Percentiles rank a stretch among this genome's conserved stretches.
Evolutionary conservation across 2,113 vertebrate species (phyloP).

Genomic region (Corythornis vintsioides): DNA sequence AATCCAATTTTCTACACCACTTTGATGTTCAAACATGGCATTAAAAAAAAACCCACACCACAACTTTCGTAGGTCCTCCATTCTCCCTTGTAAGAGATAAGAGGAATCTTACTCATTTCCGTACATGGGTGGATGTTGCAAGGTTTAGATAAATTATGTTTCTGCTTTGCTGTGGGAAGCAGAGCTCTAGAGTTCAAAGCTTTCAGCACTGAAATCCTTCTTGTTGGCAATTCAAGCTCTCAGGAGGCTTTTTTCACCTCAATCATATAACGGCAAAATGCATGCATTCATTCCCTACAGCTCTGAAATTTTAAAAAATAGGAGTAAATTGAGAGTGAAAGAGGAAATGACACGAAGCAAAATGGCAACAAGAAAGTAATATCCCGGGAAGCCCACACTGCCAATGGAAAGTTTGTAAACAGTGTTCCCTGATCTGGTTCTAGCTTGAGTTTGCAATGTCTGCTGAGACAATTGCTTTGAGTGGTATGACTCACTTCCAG

Average conservation of each 20-base stretch:
- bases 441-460: neutral
- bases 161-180: constrained; percentile 23
- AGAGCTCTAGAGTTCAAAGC: constrained; percentile 46
- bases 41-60: neutral
- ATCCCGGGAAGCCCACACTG: neutral
- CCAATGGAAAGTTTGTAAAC: neutral
- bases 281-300: neutral
- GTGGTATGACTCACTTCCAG: neutral
- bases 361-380: constrained; percentile 25
- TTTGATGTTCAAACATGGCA: neutral
- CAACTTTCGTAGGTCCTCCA: neutral
- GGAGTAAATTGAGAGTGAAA: constrained; percentile 25
- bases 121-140: neutral
- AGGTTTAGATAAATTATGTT: constrained; percentile 14
- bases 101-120: neutral
- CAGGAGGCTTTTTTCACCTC: constrained; percentile 30
- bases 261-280: neutral
- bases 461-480: neutral
- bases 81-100: neutral
- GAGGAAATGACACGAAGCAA: constrained; percentile 17
- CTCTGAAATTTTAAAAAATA: constrained; percentile 10
- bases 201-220: constrained; percentile 50
- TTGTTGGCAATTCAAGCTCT: constrained; percentile 25
- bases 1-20: neutral
- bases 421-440: neutral